Percentiles rank a stretch among this genome's conserved stretches.
These are phyloP conservation scores for Nipponia nippon DNA, from an alignment of 2,113 vertebrate species.

Conservation along the genomic window DNA sequence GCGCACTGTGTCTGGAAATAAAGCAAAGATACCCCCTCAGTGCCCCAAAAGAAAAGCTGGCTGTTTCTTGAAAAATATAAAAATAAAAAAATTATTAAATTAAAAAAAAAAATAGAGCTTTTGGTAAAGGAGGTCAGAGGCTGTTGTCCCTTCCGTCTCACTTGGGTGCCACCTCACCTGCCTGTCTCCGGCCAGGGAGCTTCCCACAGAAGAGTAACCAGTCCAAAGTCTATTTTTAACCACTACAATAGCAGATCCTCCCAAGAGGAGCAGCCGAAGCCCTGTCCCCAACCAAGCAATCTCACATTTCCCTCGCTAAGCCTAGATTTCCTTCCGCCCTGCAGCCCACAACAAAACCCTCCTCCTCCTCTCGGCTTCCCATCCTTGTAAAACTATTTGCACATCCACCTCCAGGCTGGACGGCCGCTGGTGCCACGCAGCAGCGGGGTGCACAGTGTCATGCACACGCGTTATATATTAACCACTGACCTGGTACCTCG, in stretches of 20 bases:
- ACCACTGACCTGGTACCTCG: not conserved
- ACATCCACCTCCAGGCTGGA: not conserved
- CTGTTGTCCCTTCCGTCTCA: not conserved
- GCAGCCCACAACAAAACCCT: slow-evolving; percentile 7
- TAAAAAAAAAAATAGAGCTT: not conserved
- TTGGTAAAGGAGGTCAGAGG: not conserved
- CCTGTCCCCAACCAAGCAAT: slow-evolving; percentile 27
- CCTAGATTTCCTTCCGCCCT: slow-evolving; percentile 24
- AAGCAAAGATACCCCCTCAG: not conserved
- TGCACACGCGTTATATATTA: not conserved
- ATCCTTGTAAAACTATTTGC: not conserved
- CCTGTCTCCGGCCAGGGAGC: not conserved
- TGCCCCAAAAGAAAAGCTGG: not conserved
- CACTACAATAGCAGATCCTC: slow-evolving; percentile 42
- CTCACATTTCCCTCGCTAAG: slow-evolving; percentile 50
- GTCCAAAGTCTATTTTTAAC: slow-evolving; percentile 54
- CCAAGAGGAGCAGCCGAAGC: not conserved
- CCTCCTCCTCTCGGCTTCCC: not conserved
- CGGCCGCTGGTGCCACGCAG: fast-evolving
- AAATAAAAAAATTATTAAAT: not conserved
- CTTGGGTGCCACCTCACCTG: not conserved
- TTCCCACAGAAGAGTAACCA: not conserved
- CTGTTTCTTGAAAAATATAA: not conserved
- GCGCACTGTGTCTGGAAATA: not conserved
- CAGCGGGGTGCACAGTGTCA: not conserved